phyloP scores from a whole-genome alignment of 2,888 invertebrate species.

The Dendrolimus pini region DNA sequence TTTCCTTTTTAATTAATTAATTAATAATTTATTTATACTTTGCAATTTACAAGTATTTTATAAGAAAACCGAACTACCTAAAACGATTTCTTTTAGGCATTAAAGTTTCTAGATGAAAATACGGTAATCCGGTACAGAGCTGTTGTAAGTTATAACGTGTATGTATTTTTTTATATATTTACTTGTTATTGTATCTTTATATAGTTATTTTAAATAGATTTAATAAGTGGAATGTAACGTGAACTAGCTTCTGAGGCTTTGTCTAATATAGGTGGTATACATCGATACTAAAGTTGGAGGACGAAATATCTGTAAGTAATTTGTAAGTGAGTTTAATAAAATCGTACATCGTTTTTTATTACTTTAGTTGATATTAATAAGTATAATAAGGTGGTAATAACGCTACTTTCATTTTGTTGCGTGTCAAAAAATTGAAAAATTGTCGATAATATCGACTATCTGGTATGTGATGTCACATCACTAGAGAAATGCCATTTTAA shows the following conservation, averaged over 20 bases:
- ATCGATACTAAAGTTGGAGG: neutral
- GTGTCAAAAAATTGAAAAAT: too few species aligned
- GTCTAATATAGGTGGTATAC: conserved; percentile 20
- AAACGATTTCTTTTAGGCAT: conserved; percentile 43
- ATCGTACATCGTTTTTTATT: too few species aligned
- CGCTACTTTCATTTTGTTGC: too few species aligned
- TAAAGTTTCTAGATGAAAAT: conserved; percentile 36
- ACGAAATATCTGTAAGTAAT: too few species aligned
- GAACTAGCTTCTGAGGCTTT: conserved; percentile 69
- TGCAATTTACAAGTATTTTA: neutral
- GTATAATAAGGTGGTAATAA: too few species aligned
- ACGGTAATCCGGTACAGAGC: conserved; percentile 12
- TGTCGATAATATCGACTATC: too few species aligned
- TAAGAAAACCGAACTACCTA: conserved; percentile 34
- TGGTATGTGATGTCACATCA: too few species aligned
- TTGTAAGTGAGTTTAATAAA: too few species aligned
- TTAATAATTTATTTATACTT: neutral
- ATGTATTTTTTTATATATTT: conserved; percentile 13
- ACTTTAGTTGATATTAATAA: too few species aligned
- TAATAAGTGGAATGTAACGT: conserved; percentile 53
- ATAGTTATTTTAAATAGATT: neutral
- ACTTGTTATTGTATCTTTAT: neutral
- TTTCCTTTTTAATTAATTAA: conserved; percentile 17
- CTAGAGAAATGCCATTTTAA: too few species aligned
- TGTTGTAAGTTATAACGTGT: neutral